Base-by-base conservation (phyloP, 2,888 invertebrate species). In the Chloromyia formosa region DNA sequence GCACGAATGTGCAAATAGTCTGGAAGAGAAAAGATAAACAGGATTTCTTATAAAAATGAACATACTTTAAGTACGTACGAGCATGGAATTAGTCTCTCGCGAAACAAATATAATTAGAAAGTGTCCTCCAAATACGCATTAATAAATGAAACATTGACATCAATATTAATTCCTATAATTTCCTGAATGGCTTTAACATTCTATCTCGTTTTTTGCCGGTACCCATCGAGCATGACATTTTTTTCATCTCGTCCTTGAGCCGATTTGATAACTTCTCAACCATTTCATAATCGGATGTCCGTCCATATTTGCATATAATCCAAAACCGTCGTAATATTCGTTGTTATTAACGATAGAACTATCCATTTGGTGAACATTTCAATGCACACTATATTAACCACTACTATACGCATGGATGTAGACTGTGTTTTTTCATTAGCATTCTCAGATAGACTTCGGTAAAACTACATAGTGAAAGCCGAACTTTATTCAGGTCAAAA, bases 211-310 rank as follows among this genome's bases (percentile, higher is more conserved):
- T 61, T 4, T 35, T 35, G 20, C 16, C n/a, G 61, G 27, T 61
- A 61, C 14, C 35, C 61, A 61, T 61, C 3, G 7, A 35, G 66
- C 49, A 66, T 45, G 20, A 27, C 54, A 23, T 53, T 20, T 49
- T 56, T 54, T 35, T 35, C 27, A 35, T 35, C 7, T 35, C 7
- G 56, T 69, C 69, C 69, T 69, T 69, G 69, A 56, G 27, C 56
- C 18, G n/a, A 53, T 16, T 69, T 23, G 53, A 27, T 27, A 14
- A 69, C 16, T 69, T 66, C 20, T 66, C 35, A 12, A 69, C 12
- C 16, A 69, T 69, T 35, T 56, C 69, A 56, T 69, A 69, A 69
- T 69, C 69, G 69, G 56, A 69, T 69, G 53, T 69, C 27, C 69
- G 56, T 35, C 20, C 12, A 27, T 2, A 35, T 35, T 35, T 35